phyloP scores from a whole-genome alignment of 1,140 invertebrate species.

The Diabrotica undecimpunctata region DNA sequence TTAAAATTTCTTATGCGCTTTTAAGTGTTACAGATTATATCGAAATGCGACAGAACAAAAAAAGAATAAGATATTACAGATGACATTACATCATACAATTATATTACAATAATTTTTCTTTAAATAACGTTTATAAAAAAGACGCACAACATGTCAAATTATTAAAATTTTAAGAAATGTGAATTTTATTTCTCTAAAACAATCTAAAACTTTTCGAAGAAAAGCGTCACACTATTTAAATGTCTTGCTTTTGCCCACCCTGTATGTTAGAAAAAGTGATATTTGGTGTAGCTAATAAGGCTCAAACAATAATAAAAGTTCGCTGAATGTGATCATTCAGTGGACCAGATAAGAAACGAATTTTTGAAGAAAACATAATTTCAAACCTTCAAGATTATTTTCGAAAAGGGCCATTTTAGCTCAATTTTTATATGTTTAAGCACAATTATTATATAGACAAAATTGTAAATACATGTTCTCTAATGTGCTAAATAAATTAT shows the following conservation, averaged over 20 bases:
- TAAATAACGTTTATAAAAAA: too few species aligned
- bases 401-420: background rate
- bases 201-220: too few species aligned
- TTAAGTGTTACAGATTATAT: too few species aligned
- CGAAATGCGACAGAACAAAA: too few species aligned
- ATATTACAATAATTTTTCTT: too few species aligned
- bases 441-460: background rate
- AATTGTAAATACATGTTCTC: conserved; percentile 3
- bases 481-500: conserved; percentile 1
- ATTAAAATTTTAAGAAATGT: too few species aligned
- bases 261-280: background rate
- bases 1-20: too few species aligned
- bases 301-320: background rate
- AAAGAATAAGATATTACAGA: too few species aligned
- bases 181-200: too few species aligned
- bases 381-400: too few species aligned
- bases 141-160: too few species aligned
- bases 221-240: background rate
- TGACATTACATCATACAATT: too few species aligned
- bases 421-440: background rate
- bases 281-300: conserved; percentile 2
- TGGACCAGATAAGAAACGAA: background rate
- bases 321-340: background rate
- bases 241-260: background rate
- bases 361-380: background rate